These are phyloP conservation scores for Neodon shergylaensis DNA, from an alignment of 2,113 vertebrate species.

Conservation along the genomic window DNA sequence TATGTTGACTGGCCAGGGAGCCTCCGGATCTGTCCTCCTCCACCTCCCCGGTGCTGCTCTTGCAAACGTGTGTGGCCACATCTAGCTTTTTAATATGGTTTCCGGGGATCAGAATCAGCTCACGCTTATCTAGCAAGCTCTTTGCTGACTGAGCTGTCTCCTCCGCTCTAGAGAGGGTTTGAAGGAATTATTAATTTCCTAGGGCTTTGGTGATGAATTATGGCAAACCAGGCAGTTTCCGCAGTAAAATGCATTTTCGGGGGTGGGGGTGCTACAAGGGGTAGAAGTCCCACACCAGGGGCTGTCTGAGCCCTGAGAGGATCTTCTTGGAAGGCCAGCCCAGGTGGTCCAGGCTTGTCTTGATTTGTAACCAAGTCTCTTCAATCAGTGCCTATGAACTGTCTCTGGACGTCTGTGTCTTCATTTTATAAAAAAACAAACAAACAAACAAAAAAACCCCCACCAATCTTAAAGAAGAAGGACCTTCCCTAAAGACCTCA, in stretches of 20 bases:
- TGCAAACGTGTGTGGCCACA: fast-evolving
- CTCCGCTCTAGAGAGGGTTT: neutral
- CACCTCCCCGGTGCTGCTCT: neutral
- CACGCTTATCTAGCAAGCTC: neutral
- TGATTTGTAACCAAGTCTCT: neutral
- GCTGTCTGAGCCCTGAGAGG: neutral
- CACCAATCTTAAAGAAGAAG: neutral
- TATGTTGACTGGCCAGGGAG: neutral
- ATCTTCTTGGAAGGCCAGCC: neutral
- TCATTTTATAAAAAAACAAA: neutral
- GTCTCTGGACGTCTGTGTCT: neutral
- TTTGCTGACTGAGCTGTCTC: neutral
- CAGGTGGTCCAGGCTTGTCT: neutral
- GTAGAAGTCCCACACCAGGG: neutral
- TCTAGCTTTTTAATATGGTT: neutral
- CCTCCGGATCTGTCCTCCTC: too few species aligned
- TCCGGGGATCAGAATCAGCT: neutral
- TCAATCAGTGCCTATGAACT: neutral
- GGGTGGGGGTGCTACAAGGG: neutral
- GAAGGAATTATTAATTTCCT: neutral
- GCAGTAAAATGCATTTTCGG: neutral
- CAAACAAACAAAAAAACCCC: too few species aligned
- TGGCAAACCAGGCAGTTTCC: neutral
- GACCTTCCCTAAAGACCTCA: neutral
- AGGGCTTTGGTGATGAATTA: neutral